These are phyloP conservation scores for Mionectes olivaceus DNA, from an alignment of 2,797 vertebrate species.

Conservation along the genomic window DNA sequence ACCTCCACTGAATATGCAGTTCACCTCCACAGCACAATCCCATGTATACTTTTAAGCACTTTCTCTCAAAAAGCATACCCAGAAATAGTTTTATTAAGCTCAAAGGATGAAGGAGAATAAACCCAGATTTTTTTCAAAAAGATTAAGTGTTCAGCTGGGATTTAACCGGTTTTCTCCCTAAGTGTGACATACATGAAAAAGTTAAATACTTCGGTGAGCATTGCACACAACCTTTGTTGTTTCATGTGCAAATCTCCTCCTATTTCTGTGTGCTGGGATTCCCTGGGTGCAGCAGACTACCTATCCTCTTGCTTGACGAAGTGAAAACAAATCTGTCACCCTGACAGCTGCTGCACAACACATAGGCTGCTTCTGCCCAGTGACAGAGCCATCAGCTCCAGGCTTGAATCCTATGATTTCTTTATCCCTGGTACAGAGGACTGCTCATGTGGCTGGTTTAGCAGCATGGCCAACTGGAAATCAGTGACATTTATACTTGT, in stretches of 20 bases:
- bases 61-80: background rate
- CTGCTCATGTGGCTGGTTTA: background rate
- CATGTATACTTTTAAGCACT: background rate
- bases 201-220: background rate
- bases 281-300: background rate
- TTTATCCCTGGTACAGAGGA: background rate
- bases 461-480: background rate
- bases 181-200: fast-evolving
- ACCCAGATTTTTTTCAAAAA: background rate
- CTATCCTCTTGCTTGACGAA: background rate
- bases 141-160: fast-evolving
- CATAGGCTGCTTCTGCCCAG: background rate
- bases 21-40: background rate
- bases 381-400: background rate
- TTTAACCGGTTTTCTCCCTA: background rate
- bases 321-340: background rate
- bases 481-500: background rate
- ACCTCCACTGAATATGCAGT: background rate
- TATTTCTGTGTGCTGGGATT: fast-evolving
- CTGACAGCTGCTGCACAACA: background rate
- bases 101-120: background rate
- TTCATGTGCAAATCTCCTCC: background rate
- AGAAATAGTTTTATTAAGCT: background rate
- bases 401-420: background rate
- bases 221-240: background rate